Evolutionary conservation across 2,797 vertebrate genomes (phyloP), one percentile per base, ranked within the genome.

Genomic region (Gambelia wislizenii): DNA sequence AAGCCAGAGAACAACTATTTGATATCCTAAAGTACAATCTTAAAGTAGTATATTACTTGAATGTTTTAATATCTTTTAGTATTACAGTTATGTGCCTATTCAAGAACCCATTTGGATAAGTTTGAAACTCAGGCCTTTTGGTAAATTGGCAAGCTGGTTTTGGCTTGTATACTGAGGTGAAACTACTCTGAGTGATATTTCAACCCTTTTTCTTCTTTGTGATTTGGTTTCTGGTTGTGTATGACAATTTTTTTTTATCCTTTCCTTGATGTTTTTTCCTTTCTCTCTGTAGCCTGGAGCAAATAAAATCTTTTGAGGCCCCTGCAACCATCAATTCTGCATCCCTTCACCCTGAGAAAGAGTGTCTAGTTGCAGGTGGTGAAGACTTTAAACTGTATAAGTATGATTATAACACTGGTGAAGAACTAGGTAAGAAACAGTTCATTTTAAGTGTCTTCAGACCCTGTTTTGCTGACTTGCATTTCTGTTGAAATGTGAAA

Each of bases 331-430:
- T 99, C 95, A 98, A 98, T 97, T 99, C 99, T 2, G 99, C 99
- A 78, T 99, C 99, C 33, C 98, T 99, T 93, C 98, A 99, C 91
- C 99, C 98, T 77, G 98, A 99, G 0, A 99, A 99, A 94, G 98
- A 99, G 91, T 99, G 98, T 95, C 97, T 99, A 94, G 99, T 99
- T 91, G 99, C 99, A 0, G 99, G 98, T 67, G 98, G 98, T 89
- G 98, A 99, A 69, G 99, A 99, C 96, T 99, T 99, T 97, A 99
- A 99, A 95, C 98, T 99, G 92, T 99, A 99, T 97, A 99, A 99
- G 93, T 99, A 98, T 93, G 99, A 99, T 97, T 99, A 99, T 96
- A 97, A 97, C 96, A 98, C 97, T 69, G 98, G 98, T 94, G 99
- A 99, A 95, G 98, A 99, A 94, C 96, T 99, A 90, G 99, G 99